Percentiles rank a stretch among this genome's conserved stretches.
Conservation (phyloP, 2,888 invertebrate species). For the Bursaphelenchus okinawaensis region DNA sequence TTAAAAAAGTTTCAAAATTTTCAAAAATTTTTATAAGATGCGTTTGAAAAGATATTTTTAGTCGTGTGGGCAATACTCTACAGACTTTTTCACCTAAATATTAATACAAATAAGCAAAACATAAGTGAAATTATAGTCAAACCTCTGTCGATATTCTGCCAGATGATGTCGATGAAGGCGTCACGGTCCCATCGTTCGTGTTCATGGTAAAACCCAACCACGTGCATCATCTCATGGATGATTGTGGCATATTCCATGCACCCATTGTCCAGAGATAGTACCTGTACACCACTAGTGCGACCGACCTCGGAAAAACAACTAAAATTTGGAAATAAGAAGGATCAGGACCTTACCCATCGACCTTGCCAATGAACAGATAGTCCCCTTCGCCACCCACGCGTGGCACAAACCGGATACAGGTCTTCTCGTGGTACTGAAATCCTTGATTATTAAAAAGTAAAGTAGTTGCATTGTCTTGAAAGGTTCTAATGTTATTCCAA, state of each 20-base stretch:
- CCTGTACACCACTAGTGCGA: conserved; percentile 55
- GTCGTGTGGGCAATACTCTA: neutral
- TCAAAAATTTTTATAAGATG: no score
- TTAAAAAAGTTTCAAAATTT: no score
- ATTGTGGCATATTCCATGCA: conserved; percentile 57
- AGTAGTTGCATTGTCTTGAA: no score
- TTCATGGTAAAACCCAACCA: conserved; percentile 42
- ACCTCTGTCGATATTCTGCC: conserved; percentile 58
- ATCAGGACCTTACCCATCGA: conserved; percentile 43
- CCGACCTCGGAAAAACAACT: conserved; percentile 57
- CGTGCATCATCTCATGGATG: conserved; percentile 55
- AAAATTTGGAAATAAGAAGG: conserved; percentile 9
- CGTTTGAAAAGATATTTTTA: no score
- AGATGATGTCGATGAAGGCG: conserved; percentile 57
- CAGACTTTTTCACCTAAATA: neutral
- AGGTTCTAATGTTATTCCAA: no score
- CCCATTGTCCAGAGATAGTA: conserved; percentile 55
- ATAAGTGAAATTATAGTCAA: neutral
- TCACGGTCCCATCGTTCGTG: conserved; percentile 57
- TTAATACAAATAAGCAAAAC: neutral
- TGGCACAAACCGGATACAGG: conserved; percentile 57
- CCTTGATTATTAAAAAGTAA: conserved; percentile 8
- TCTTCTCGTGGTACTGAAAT: conserved; percentile 56
- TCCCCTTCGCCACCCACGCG: conserved; percentile 47
- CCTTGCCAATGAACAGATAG: conserved; percentile 56